phyloP scores from a whole-genome alignment of 2,113 vertebrate genomes.

The Donacobius atricapilla region DNA sequence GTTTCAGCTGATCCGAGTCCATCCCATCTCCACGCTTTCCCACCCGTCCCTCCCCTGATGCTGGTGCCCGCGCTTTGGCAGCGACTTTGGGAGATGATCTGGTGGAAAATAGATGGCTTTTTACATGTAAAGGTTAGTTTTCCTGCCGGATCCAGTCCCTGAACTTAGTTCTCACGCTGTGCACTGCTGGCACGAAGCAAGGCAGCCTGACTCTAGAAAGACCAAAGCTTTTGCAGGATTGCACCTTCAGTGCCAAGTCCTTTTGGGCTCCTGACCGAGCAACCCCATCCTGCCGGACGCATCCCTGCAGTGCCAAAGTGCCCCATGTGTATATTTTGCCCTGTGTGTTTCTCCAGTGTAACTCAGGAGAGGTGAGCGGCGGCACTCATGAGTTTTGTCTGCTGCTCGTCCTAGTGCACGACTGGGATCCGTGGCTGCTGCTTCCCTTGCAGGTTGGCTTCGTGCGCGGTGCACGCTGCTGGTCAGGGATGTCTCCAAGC shows the following conservation, averaged over 20 bases:
- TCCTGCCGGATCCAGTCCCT: neutral
- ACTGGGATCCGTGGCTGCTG: neutral
- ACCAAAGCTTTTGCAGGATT: neutral
- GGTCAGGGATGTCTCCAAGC: slow-evolving; percentile 3
- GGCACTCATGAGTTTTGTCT: neutral
- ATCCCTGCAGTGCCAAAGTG: neutral
- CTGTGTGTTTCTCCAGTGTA: neutral
- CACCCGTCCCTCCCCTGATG: neutral
- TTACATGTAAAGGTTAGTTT: neutral
- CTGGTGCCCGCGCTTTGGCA: neutral
- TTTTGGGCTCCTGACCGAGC: neutral
- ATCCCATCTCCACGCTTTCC: neutral
- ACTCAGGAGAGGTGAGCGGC: neutral
- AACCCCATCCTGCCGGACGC: rapidly evolving
- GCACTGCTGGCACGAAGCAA: neutral
- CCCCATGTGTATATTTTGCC: neutral
- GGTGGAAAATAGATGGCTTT: neutral
- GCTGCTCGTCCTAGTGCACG: neutral
- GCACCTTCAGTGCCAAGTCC: neutral
- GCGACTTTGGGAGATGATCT: neutral
- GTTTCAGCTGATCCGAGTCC: neutral
- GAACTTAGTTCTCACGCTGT: neutral
- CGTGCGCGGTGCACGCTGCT: neutral
- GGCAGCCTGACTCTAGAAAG: neutral
- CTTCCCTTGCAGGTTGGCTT: neutral